These are phyloP conservation scores for Stomatorhinus ivindoensis DNA, from an alignment of 2,113 vertebrate genomes.

Conservation along the genomic window DNA sequence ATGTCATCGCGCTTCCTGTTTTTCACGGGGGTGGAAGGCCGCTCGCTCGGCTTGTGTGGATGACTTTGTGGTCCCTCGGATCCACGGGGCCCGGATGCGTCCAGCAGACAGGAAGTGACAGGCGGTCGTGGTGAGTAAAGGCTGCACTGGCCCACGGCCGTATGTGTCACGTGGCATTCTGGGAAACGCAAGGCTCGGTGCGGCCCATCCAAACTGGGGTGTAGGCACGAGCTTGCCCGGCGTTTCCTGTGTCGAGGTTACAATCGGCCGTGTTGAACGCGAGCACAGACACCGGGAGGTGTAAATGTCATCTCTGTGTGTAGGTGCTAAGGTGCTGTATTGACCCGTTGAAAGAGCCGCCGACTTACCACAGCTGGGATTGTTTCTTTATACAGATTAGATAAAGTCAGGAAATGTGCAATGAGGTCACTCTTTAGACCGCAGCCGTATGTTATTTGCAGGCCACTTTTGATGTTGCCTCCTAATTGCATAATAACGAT, in stretches of 20 bases:
- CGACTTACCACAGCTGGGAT: not conserved
- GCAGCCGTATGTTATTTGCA: not conserved
- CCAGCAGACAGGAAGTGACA: conserved; percentile 74
- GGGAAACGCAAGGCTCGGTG: not conserved
- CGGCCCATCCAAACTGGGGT: not conserved
- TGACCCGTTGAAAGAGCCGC: not conserved
- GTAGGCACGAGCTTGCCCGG: not conserved
- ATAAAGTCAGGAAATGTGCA: not conserved
- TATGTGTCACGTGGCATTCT: conserved; percentile 24
- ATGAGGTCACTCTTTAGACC: not conserved
- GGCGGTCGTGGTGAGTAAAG: conserved; percentile 66
- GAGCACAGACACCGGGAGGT: not conserved
- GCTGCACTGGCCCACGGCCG: conserved; percentile 49
- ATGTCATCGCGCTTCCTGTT: conserved; percentile 93
- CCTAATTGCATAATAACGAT: not conserved
- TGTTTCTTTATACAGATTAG: not conserved
- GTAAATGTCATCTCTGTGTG: not conserved
- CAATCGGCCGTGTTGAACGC: not conserved
- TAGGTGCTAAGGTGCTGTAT: not conserved
- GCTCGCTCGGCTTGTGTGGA: conserved; percentile 53
- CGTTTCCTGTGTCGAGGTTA: not conserved
- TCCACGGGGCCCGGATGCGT: conserved; percentile 68
- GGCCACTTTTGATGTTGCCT: not conserved
- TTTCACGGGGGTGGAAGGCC: conserved; percentile 75
- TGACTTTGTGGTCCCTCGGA: conserved; percentile 44